Evolutionary conservation across 2,113 vertebrate species (phyloP), one percentile per base, ranked within the genome.

Genomic region (Rhinogobius similis): DNA sequence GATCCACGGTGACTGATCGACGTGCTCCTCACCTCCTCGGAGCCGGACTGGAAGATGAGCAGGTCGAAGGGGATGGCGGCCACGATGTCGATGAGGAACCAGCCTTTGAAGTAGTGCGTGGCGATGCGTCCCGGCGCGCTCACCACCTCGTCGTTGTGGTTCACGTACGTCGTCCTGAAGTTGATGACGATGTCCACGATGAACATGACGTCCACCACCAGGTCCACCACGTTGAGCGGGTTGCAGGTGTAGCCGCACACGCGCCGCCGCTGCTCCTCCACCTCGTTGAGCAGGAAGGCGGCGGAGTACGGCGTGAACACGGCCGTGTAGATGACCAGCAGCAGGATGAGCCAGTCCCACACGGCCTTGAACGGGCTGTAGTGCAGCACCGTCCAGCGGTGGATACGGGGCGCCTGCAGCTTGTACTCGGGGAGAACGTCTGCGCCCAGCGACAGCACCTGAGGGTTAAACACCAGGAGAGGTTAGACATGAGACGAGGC

Each of bases 61-160:
- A 99, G 93, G 83, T 99, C 98, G 0, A 99, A 99, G 61, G 98
- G 98, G 76, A 99, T 97, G 83, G 98, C 98, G 0, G 98, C 98
- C 11, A 99, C 97, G 77, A 99, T 96, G 88, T 99, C 98, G 0
- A 99, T 99, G 85, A 99, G 96, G 93, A 99, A 99, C 98, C 98
- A 99, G 71, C 98, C 98, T 85, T 99, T 99, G 91, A 99, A 98
- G 89, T 99, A 99, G 78, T 99, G 97, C 75, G 97, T 92, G 0
- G 97, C 97, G 0, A 99, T 99, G 87, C 93, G 95, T 32, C 91
- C 94, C 0, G 98, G 97, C 68, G 98, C 95, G 89, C 97, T 99
- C 70, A 99, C 97, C 88, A 99, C 98, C 90, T 99, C 98, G 0
- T 99, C 98, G 0, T 99, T 99, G 85, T 91, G 86, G 81, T 99